A percentile compares a stretch with the other conserved stretches of the same genome.
Evolutionary conservation across 2,888 invertebrate genomes (phyloP).

Genomic region (Agrenia bidenticulata): DNA sequence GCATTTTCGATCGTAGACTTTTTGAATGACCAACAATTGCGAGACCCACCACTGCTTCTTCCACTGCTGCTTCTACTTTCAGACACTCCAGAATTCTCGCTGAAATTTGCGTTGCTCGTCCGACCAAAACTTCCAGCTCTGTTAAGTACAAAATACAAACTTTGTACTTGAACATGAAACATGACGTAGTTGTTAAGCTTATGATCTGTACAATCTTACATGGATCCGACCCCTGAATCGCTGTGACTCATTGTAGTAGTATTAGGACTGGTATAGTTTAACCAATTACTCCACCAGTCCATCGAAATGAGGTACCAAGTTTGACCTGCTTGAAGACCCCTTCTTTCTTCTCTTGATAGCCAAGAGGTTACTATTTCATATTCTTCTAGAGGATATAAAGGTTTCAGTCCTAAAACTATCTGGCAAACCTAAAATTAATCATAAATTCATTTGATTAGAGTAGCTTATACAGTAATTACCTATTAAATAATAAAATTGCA

Average conservation of each 20-base stretch:
- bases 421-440: conserved; percentile 72
- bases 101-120: conserved; percentile 23
- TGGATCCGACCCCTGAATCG: conserved; percentile 52
- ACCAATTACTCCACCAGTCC: conserved; percentile 86
- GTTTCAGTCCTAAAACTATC: conserved; percentile 79
- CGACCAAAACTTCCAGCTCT: conserved; percentile 15
- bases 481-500: conserved; percentile 7
- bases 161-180: no score
- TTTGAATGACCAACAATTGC: conserved; percentile 50
- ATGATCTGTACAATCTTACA: conserved; percentile 35
- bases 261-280: conserved; percentile 61
- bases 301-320: conserved; percentile 85
- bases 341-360: conserved; percentile 73
- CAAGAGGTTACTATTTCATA: conserved; percentile 79
- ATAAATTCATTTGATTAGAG: conserved; percentile 55
- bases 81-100: conserved; percentile 25
- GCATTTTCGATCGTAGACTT: conserved; percentile 43
- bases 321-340: conserved; percentile 77
- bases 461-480: no score
- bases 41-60: conserved; percentile 26
- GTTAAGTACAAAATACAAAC: no score
- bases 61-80: conserved; percentile 26
- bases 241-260: conserved; percentile 49
- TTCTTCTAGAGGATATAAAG: conserved; percentile 78
- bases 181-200: no score